Percentiles rank a stretch among this genome's conserved stretches.
These are phyloP conservation scores for Etheostoma nigrum DNA, from an alignment of 2,797 vertebrate species.

Conservation along the genomic window DNA sequence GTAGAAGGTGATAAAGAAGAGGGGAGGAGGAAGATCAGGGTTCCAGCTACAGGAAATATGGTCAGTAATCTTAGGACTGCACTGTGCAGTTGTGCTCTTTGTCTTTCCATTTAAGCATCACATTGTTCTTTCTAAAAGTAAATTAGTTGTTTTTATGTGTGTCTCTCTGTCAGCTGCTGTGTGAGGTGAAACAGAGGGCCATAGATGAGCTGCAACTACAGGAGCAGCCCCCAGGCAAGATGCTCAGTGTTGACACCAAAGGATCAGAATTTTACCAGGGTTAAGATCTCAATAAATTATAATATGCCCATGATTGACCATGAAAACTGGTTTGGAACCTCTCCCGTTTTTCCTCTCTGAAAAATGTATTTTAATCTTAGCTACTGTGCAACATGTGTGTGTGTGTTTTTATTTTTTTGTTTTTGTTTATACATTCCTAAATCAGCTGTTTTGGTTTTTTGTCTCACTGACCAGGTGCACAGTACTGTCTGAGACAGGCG, in stretches of 20 bases:
- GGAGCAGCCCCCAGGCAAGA: conserved; percentile 67
- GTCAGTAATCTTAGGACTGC: conserved; percentile 76
- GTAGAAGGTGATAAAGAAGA: conserved; percentile 55
- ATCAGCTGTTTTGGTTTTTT: conserved; percentile 17
- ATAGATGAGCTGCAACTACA: conserved; percentile 87
- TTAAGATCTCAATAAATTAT: neutral
- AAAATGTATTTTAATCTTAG: neutral
- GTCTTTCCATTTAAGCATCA: neutral
- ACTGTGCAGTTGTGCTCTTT: neutral
- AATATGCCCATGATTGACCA: neutral
- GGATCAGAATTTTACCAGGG: neutral
- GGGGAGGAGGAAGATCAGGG: conserved; percentile 83
- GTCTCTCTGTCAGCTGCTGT: conserved; percentile 85
- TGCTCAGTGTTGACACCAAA: neutral
- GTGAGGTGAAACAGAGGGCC: conserved; percentile 91
- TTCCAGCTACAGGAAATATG: conserved; percentile 87
- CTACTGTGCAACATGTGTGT: neutral
- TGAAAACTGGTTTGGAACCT: fast-evolving
- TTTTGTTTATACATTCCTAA: neutral
- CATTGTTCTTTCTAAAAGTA: neutral
- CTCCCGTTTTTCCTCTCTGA: neutral
- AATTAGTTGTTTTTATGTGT: conserved; percentile 11
- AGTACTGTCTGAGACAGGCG: conserved; percentile 91
- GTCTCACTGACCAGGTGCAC: conserved; percentile 78
- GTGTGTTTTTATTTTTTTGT: neutral